Conservation (phyloP, 2,888 invertebrate species). For the Drosophila sordidapex region DNA sequence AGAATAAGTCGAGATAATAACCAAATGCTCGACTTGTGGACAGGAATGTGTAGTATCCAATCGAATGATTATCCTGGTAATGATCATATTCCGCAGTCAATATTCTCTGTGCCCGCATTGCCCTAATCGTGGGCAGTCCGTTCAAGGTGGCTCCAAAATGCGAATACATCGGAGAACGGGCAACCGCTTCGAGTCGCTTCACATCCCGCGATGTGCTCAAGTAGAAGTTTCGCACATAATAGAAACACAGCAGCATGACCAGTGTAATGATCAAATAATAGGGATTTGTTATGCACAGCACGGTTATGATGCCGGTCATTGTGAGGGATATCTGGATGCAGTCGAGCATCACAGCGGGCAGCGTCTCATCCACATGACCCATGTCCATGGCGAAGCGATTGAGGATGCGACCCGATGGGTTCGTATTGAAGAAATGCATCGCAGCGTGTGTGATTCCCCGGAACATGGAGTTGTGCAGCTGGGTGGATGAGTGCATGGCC, state of each 20-base stretch:
- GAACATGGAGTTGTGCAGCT: conserved; percentile 94
- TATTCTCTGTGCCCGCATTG: conserved; percentile 92
- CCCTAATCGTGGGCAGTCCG: conserved; percentile 96
- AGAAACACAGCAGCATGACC: conserved; percentile 90
- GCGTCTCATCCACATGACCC: conserved; percentile 86
- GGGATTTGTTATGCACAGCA: conserved; percentile 91
- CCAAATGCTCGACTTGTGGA: conserved; percentile 96
- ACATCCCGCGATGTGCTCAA: conserved; percentile 92
- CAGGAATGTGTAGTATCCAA: conserved; percentile 96
- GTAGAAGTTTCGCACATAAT: conserved; percentile 90
- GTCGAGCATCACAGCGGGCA: conserved; percentile 84
- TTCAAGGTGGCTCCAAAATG: conserved; percentile 96
- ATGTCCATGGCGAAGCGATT: conserved; percentile 96
- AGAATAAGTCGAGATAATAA: conserved; percentile 95
- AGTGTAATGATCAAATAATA: conserved; percentile 90
- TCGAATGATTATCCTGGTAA: conserved; percentile 94
- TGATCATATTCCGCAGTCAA: conserved; percentile 92
- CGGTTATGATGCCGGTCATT: conserved; percentile 91
- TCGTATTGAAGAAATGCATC: conserved; percentile 94
- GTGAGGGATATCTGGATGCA: conserved; percentile 90
- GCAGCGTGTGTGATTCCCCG: conserved; percentile 90
- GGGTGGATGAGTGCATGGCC: conserved; percentile 90
- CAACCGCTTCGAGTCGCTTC: conserved; percentile 92
- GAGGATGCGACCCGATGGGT: conserved; percentile 92
- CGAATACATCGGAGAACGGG: conserved; percentile 97